These are phyloP conservation scores for Tricholaema leucomelas DNA, from an alignment of 2,113 vertebrate species.

Conservation along the genomic window DNA sequence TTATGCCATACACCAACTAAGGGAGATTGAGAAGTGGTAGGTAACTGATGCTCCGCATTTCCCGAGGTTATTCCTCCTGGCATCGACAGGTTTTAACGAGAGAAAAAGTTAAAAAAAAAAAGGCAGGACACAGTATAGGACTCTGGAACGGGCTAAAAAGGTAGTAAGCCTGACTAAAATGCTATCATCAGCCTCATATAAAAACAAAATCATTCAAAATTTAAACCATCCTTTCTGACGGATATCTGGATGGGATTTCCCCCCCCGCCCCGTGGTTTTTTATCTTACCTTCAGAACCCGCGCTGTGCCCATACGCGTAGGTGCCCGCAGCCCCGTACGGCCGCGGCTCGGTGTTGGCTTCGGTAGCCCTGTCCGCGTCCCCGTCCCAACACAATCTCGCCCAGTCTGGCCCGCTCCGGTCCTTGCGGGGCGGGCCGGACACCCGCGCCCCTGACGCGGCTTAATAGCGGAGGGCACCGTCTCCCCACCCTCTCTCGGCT, in stretches of 20 bases:
- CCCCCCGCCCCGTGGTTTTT: rapidly evolving
- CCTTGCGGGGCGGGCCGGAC: rapidly evolving
- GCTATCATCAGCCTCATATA: rapidly evolving
- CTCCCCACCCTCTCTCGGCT: background rate
- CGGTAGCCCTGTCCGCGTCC: too few relatives aligned
- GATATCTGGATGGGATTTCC: rapidly evolving
- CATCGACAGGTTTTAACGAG: rapidly evolving
- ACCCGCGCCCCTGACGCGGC: rapidly evolving
- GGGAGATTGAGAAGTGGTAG: background rate
- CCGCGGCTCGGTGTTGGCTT: too few relatives aligned
- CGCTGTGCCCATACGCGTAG: rapidly evolving
- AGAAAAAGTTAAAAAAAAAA: too few relatives aligned
- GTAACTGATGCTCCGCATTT: too few relatives aligned
- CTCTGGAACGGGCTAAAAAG: background rate
- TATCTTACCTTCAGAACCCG: background rate
- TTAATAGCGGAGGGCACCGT: background rate
- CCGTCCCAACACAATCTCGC: background rate
- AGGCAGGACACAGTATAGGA: rapidly evolving
- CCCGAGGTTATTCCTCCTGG: background rate
- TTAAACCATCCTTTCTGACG: background rate
- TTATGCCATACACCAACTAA: too few relatives aligned
- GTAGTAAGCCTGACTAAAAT: rapidly evolving
- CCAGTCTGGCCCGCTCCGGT: too few relatives aligned
- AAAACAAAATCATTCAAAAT: too few relatives aligned
- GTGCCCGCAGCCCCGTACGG: rapidly evolving